Evolutionary conservation across 2,888 invertebrate species (phyloP).

Genomic region (Platycnemis pennipes): DNA sequence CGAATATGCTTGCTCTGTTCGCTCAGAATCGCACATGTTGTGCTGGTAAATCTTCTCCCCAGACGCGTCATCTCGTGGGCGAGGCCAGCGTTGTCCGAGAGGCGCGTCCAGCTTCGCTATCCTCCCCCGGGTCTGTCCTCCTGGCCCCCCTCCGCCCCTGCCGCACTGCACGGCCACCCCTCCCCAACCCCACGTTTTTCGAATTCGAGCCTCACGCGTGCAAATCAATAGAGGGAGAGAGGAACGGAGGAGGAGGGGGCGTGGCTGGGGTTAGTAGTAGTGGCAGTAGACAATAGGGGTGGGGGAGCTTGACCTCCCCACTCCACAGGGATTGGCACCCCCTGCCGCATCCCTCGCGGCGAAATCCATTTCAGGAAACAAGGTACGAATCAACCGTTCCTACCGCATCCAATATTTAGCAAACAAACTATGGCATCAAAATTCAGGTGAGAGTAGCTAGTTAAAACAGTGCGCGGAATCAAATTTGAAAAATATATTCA

Average conservation of each 20-base stretch:
- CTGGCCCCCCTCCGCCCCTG: background rate
- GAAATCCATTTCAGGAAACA: background rate
- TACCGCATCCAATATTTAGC: background rate
- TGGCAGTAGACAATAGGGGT: background rate
- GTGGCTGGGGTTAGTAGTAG: background rate
- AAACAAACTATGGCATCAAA: background rate
- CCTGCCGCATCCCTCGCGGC: background rate
- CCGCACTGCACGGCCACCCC: background rate
- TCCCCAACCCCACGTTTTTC: background rate
- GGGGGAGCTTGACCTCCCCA: background rate
- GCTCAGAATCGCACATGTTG: no score
- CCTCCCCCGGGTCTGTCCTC: background rate
- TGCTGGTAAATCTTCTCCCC: no score
- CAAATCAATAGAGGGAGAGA: background rate
- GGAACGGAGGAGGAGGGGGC: background rate
- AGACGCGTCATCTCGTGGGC: no score
- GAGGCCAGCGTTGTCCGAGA: background rate
- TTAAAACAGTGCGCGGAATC: no score
- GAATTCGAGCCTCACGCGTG: slow-evolving; percentile 17
- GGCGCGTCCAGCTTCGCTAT: background rate
- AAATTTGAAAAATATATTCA: no score
- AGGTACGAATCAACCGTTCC: background rate
- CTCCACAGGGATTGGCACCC: background rate
- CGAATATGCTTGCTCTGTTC: no score
- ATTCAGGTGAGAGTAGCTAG: background rate